Evolutionary conservation across 2,888 invertebrate genomes (phyloP).

Genomic region (Morinoia aosen): DNA sequence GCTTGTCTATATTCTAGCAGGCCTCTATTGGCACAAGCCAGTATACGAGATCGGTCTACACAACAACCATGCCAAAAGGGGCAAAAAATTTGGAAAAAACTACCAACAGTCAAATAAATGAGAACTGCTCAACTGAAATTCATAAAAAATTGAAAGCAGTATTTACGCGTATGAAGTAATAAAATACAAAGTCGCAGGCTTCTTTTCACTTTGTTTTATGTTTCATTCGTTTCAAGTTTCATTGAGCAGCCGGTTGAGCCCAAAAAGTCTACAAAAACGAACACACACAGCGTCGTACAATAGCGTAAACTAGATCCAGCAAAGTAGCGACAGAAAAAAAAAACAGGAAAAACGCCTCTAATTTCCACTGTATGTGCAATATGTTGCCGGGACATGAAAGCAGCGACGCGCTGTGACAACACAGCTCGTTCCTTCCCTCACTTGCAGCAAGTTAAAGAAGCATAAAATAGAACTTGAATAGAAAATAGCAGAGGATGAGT

Average conservation of each 20-base stretch:
- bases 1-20: no score
- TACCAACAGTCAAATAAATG: no score
- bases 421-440: neutral
- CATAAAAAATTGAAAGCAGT: neutral
- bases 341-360: neutral
- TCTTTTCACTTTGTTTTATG: no score
- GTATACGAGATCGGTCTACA: no score
- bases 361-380: neutral
- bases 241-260: no score
- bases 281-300: no score
- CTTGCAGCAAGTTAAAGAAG: neutral
- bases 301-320: no score
- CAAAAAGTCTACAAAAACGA: no score
- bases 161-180: neutral
- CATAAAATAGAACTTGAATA: neutral
- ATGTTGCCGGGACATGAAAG: neutral
- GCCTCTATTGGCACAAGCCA: no score
- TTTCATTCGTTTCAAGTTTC: neutral
- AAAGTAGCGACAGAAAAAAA: no score
- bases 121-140: neutral
- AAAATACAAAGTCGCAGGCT: neutral
- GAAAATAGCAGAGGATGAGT: neutral
- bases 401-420: neutral
- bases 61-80: no score
- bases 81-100: no score